Conservation (phyloP, 2,113 vertebrate genomes). For the Reinhardtius hippoglossoides region DNA sequence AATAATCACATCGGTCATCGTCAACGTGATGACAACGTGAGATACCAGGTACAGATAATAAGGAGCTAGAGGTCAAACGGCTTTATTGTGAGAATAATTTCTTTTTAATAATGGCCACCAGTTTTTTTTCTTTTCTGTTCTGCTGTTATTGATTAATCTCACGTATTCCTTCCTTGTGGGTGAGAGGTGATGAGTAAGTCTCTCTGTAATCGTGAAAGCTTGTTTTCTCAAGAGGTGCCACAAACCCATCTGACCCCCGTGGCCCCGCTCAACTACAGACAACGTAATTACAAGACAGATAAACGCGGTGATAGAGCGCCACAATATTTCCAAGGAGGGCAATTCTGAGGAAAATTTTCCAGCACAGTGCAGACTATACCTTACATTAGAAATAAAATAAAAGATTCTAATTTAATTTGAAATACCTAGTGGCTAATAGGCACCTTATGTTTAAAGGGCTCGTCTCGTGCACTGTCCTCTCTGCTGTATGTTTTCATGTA, state of each 20-base stretch:
- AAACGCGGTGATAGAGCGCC: conserved; percentile 33
- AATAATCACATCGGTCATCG: conserved; percentile 21
- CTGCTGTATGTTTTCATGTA: no score
- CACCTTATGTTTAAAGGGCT: no score
- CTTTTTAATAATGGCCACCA: conserved; percentile 17
- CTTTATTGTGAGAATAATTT: conserved; percentile 32
- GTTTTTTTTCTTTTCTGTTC: neutral
- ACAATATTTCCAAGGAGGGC: neutral
- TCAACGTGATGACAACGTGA: conserved; percentile 22
- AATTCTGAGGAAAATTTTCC: neutral
- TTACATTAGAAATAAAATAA: no score
- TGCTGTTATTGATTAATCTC: conserved; percentile 54
- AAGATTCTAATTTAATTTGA: no score
- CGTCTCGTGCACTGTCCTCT: no score
- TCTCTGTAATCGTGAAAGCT: conserved; percentile 62
- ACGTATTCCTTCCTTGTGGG: conserved; percentile 37
- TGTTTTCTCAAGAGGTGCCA: conserved; percentile 67
- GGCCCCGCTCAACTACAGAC: conserved; percentile 43
- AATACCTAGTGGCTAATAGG: no score
- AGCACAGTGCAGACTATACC: neutral
- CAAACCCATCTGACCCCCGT: conserved; percentile 60
- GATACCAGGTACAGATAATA: conserved; percentile 27
- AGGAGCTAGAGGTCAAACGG: conserved; percentile 28
- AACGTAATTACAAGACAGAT: conserved; percentile 67
- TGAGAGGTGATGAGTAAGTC: conserved; percentile 63